Evolutionary conservation across 2,888 invertebrate genomes (phyloP).

Genomic region (Nephrotoma flavescens): DNA sequence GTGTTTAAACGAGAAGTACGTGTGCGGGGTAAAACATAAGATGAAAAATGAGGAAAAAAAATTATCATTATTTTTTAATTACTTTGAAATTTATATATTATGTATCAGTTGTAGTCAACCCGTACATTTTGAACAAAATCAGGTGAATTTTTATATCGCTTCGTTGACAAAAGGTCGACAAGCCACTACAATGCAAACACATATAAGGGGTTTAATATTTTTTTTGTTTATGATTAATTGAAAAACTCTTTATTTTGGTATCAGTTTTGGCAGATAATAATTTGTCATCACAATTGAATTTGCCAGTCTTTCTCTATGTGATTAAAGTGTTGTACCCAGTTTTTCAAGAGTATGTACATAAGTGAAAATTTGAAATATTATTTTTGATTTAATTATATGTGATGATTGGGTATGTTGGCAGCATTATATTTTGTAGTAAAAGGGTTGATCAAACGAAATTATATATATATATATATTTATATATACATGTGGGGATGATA

Average conservation of each 20-base stretch:
- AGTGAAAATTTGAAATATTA: background rate
- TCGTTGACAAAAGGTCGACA: background rate
- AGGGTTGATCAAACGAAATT: background rate
- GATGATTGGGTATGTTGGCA: background rate
- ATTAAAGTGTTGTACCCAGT: background rate
- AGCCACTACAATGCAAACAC: background rate
- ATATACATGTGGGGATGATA: background rate
- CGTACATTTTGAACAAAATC: background rate
- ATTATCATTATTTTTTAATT: background rate
- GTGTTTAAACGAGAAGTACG: background rate
- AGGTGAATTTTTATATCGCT: background rate
- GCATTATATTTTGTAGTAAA: background rate
- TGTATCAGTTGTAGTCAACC: background rate
- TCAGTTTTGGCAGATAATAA: background rate
- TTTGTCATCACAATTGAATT: slow-evolving; percentile 3
- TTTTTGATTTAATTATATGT: background rate
- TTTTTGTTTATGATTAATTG: background rate
- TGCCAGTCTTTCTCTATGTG: background rate
- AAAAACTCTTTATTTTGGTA: background rate
- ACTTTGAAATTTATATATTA: background rate
- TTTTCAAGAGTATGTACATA: background rate
- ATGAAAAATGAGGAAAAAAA: background rate
- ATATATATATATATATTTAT: too few species aligned
- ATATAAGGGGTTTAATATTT: background rate
- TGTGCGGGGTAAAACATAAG: background rate